Evolutionary conservation across 2,113 vertebrate species (phyloP), one percentile per base, ranked within the genome.

Genomic region (Dermatemys mawii): DNA sequence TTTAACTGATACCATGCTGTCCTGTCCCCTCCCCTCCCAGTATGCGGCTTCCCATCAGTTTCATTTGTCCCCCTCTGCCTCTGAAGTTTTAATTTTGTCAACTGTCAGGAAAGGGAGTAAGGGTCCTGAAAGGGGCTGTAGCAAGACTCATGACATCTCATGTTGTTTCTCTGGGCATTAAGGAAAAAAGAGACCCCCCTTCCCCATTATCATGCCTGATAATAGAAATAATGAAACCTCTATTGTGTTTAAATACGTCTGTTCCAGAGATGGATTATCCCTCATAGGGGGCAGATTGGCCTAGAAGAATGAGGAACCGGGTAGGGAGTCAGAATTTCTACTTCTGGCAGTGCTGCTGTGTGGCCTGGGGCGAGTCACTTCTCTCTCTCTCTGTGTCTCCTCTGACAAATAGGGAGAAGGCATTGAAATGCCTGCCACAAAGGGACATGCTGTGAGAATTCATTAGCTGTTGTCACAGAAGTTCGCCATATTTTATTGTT

Each of bases 391-490:
- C 84, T 63, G 2, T 1, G 1, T 7, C 14, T 21, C 1, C 75
- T 16, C 50, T 0, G 1, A 5, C 1, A 49, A 5, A 94, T 73
- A 92, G 94, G 96, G n/a, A 94, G 92, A 73, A 63, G 53, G 46
- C 82, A 87, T 95, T 53, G 4, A 50, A 13, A 8, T 92, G 79
- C 13, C 14, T 92, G 94, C 92, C 94, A 79, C 91, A n/a, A 81
- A 81, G 81, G 92, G 94, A 92, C 84, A 53, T 49, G 1, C 3
- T 27, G 4, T 44, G 21, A 89, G 87, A 79, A 22, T 93, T 60
- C 46, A 4, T 5, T 80, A 93, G 63, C 63, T 1, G 81, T 38
- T 92, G 91, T 90, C 84, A 19, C 78, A 48, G 84, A 3, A 93
- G 55, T 57, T 93, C 94, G 83, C 27, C 27, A 86, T 82, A 51